These are phyloP conservation scores for Cosmia pyralina DNA, from an alignment of 2,888 invertebrate genomes.

Conservation along the genomic window DNA sequence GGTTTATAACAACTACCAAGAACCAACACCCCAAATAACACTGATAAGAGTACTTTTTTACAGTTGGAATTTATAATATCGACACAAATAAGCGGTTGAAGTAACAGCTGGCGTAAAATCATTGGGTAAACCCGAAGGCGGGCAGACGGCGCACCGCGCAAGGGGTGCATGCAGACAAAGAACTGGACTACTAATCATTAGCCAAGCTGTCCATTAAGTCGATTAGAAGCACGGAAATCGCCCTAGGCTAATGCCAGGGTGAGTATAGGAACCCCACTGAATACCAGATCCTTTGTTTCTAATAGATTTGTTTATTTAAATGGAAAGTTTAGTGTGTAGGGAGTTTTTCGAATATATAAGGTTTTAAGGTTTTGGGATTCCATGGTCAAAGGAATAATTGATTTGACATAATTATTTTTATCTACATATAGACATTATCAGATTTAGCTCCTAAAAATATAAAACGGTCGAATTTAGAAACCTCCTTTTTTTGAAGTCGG, in stretches of 20 bases:
- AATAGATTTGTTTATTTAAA: neutral
- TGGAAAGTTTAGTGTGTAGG: neutral
- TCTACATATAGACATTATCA: no score
- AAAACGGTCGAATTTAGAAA: slow-evolving; percentile 4
- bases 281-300: neutral
- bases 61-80: slow-evolving; percentile 41
- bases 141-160: slow-evolving; percentile 3
- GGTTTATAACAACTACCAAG: neutral
- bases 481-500: no score
- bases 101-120: slow-evolving; percentile 48
- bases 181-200: slow-evolving; percentile 22
- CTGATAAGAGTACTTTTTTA: slow-evolving; percentile 25
- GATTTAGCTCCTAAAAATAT: slow-evolving; percentile 2
- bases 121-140: slow-evolving; percentile 2
- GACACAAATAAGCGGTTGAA: slow-evolving; percentile 44
- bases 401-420: neutral
- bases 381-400: neutral
- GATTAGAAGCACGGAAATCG: slow-evolving; percentile 15
- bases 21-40: slow-evolving; percentile 2
- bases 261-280: neutral
- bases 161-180: slow-evolving; percentile 26
- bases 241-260: neutral
- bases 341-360: neutral
- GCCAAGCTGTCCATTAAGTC: slow-evolving; percentile 5
- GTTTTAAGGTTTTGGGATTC: neutral